These are phyloP conservation scores for Boloria euphrosyne DNA, from an alignment of 2,888 invertebrate genomes.

Conservation along the genomic window DNA sequence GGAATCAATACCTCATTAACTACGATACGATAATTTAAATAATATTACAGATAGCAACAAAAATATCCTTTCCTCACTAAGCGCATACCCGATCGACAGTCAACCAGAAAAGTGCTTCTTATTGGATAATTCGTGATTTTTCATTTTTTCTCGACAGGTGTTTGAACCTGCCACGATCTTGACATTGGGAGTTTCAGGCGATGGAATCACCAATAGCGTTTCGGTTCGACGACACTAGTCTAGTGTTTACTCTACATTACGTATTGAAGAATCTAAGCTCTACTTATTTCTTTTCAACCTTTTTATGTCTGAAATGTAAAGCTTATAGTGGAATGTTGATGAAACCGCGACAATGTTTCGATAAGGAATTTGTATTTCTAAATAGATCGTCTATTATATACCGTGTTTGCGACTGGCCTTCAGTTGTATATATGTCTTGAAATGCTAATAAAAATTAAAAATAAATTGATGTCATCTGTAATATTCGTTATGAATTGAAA, in stretches of 20 bases:
- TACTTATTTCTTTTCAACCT: neutral
- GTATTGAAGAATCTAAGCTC: neutral
- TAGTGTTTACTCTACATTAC: slow-evolving; percentile 7
- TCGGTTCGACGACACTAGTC: slow-evolving; percentile 56
- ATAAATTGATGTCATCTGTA: no score
- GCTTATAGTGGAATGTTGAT: no score
- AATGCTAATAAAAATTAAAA: no score
- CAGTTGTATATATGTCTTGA: no score
- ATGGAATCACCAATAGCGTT: slow-evolving; percentile 35
- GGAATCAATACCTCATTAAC: no score
- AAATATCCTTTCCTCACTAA: slow-evolving; percentile 27
- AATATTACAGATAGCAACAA: neutral
- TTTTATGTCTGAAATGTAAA: no score
- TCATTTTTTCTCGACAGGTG: slow-evolving; percentile 71
- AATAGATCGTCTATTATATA: no score
- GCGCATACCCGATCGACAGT: slow-evolving; percentile 41
- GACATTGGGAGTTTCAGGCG: slow-evolving; percentile 58
- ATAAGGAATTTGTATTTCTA: no score
- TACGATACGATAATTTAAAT: neutral
- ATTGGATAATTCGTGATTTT: slow-evolving; percentile 80
- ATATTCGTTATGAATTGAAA: no score
- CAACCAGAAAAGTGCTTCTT: slow-evolving; percentile 68
- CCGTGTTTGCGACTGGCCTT: no score
- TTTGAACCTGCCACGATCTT: slow-evolving; percentile 75
- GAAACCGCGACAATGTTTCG: no score